Conservation (phyloP, 1,140 invertebrate species). For the Lordiphosa collinella region DNA sequence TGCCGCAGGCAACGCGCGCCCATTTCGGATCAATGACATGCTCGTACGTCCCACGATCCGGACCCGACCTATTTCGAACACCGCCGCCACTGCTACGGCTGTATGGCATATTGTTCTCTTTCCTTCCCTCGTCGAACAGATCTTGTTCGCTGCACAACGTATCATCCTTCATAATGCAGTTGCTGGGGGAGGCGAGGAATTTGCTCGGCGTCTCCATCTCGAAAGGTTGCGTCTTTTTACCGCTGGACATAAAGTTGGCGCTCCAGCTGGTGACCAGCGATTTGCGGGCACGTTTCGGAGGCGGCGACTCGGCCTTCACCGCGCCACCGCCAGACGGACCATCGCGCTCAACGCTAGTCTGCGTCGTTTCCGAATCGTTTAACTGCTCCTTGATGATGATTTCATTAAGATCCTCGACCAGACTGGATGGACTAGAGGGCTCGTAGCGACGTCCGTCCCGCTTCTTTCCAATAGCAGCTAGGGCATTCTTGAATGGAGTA, state of each 20-base stretch:
- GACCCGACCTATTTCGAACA: slow-evolving; percentile 1
- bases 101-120: slow-evolving; percentile 64
- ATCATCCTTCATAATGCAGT: slow-evolving; percentile 84
- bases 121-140: slow-evolving; percentile 64
- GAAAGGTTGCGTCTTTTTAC: slow-evolving; percentile 58
- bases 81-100: slow-evolving; percentile 2
- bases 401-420: no score
- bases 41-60: slow-evolving; percentile 6
- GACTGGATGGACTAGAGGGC: no score
- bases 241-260: slow-evolving; percentile 34
- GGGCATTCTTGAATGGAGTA: no score
- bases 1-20: slow-evolving; percentile 91
- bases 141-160: slow-evolving; percentile 80
- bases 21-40: slow-evolving; percentile 85
- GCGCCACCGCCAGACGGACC: no score
- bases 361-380: no score
- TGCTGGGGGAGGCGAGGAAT: slow-evolving; percentile 90
- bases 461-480: no score
- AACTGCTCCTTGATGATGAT: no score
- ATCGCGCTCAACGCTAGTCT: no score
- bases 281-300: no score
- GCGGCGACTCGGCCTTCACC: no score
- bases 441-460: no score
- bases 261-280: slow-evolving; percentile 79
- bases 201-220: slow-evolving; percentile 85